A percentile compares a stretch with the other conserved stretches of the same genome.
Conservation (phyloP, 2,888 invertebrate species). For the Coecobrya sp. region DNA sequence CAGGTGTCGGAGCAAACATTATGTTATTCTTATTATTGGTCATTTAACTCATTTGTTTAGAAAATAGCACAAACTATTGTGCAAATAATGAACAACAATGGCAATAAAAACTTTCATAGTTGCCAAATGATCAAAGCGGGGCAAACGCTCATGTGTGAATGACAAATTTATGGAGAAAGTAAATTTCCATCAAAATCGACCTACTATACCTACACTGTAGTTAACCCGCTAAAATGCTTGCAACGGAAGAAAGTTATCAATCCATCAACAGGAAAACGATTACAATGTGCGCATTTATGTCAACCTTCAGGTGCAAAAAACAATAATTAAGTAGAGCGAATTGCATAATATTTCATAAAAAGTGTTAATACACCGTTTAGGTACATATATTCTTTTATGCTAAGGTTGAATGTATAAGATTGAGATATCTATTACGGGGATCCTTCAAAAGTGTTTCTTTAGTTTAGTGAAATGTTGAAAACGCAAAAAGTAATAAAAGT, state of each 20-base stretch:
- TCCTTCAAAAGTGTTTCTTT: constrained; percentile 3
- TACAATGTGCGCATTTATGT: neutral
- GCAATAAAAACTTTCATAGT: too few relatives aligned
- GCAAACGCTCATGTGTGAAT: neutral
- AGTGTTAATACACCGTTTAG: neutral
- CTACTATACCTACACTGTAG: neutral
- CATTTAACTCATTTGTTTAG: too few relatives aligned
- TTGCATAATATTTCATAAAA: neutral
- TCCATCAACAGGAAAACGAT: neutral
- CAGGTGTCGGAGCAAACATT: too few relatives aligned
- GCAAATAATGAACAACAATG: too few relatives aligned
- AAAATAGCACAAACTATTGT: too few relatives aligned
- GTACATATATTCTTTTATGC: neutral
- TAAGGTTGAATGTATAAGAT: neutral
- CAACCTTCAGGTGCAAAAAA: neutral
- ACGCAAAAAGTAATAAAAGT: constrained; percentile 64
- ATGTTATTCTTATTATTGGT: too few relatives aligned
- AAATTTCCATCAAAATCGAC: neutral
- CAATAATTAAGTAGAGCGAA: constrained; percentile 2
- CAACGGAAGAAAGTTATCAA: neutral
- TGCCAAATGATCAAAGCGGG: too few relatives aligned
- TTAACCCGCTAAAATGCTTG: neutral
- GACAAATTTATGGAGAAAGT: neutral
- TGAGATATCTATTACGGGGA: constrained; percentile 16
- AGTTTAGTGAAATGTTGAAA: constrained; percentile 43